A percentile compares a stretch with the other conserved stretches of the same genome.
Conservation (phyloP, 2,113 vertebrate genomes). For the Egretta garzetta region DNA sequence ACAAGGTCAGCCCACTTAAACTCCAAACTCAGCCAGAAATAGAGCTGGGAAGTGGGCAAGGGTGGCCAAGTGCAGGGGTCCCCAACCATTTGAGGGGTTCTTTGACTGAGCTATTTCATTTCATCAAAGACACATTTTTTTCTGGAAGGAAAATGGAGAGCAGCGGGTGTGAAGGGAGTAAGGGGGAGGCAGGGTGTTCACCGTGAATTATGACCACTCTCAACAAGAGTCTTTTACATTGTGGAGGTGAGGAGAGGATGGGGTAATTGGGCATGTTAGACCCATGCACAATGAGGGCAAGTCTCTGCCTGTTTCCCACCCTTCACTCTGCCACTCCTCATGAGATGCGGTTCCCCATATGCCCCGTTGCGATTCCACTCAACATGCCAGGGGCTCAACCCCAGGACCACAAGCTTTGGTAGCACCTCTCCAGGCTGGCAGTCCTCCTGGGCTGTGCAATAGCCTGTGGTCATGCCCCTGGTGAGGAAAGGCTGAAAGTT, state of each 20-base stretch:
- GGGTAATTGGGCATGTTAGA: slow-evolving; percentile 55
- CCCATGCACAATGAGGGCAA: slow-evolving; percentile 45
- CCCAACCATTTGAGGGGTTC: slow-evolving; percentile 54
- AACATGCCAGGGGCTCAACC: not conserved
- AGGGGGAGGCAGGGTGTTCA: slow-evolving; percentile 23
- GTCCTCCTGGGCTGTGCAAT: not conserved
- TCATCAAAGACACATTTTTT: slow-evolving; percentile 65
- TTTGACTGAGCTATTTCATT: slow-evolving; percentile 68
- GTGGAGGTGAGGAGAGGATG: slow-evolving; percentile 62
- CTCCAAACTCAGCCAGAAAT: slow-evolving; percentile 67
- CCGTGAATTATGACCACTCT: slow-evolving; percentile 60
- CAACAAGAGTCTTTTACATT: slow-evolving; percentile 67
- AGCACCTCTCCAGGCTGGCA: accelerated
- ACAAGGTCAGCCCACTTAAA: slow-evolving; percentile 75
- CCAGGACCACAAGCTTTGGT: not conserved
- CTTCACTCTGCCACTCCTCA: not conserved
- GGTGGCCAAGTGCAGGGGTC: slow-evolving; percentile 65
- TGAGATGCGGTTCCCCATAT: not conserved
- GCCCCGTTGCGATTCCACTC: accelerated
- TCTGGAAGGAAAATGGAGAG: slow-evolving; percentile 60
- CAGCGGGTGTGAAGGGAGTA: slow-evolving; percentile 45
- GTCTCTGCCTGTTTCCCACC: slow-evolving; percentile 10
- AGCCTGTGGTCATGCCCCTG: accelerated
- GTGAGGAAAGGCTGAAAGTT: not conserved
- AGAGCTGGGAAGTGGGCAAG: slow-evolving; percentile 63